These are phyloP conservation scores for Clupea harengus DNA, from an alignment of 2,113 vertebrate genomes.

Conservation along the genomic window DNA sequence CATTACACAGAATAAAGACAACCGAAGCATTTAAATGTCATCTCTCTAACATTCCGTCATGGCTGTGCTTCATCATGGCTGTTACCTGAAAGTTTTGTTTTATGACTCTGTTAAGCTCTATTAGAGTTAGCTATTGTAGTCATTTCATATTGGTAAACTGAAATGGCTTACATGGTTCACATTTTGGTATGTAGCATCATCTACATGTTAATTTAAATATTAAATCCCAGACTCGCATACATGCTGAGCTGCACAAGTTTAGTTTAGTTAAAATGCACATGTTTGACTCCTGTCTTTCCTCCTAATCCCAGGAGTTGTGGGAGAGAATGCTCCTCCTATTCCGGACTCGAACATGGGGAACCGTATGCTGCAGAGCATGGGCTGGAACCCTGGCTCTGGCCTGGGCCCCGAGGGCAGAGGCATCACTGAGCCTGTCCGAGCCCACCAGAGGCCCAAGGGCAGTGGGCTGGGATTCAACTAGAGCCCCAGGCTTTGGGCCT, in stretches of 20 bases:
- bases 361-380: conserved; percentile 95
- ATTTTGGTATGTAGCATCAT: conserved; percentile 33
- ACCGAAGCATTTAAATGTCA: too few species aligned
- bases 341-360: conserved; percentile 89
- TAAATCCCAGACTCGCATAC: too few species aligned
- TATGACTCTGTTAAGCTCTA: too few species aligned
- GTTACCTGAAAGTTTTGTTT: too few species aligned
- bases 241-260: too few species aligned
- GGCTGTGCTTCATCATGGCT: too few species aligned
- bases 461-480: conserved; percentile 90
- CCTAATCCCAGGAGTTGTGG: conserved; percentile 80
- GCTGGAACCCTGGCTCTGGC: conserved; percentile 90
- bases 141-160: too few species aligned
- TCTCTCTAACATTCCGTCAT: too few species aligned
- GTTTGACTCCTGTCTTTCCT: conserved; percentile 30
- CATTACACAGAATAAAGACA: too few species aligned
- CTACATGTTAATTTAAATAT: too few species aligned
- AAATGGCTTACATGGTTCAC: too few species aligned
- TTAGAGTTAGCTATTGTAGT: too few species aligned
- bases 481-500: conserved; percentile 49
- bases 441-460: conserved; percentile 90
- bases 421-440: conserved; percentile 87
- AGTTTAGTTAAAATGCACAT: background rate
- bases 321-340: conserved; percentile 84
- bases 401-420: conserved; percentile 91